These are phyloP conservation scores for Pristionchus japonicus DNA, from an alignment of 2,888 invertebrate species.

Conservation along the genomic window DNA sequence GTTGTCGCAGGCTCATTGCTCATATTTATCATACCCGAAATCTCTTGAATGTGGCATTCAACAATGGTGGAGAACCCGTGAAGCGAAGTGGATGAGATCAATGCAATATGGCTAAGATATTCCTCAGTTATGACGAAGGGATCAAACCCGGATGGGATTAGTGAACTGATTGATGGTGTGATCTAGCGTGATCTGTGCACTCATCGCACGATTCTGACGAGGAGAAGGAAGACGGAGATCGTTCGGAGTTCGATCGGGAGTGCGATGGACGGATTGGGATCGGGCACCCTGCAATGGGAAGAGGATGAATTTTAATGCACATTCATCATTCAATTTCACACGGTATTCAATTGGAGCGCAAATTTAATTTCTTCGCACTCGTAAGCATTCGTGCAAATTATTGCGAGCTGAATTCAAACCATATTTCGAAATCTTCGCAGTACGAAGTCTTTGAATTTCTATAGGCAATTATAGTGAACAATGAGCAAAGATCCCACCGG, in stretches of 20 bases:
- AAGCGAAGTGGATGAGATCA: neutral
- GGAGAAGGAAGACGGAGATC: constrained; percentile 12
- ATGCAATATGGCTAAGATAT: neutral
- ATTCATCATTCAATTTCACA: neutral
- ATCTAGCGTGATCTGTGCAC: constrained; percentile 32
- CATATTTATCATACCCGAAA: neutral
- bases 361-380: too few species aligned
- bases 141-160: constrained; percentile 31
- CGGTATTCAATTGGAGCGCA: too few species aligned
- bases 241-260: neutral
- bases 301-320: neutral
- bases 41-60: neutral
- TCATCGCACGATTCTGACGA: constrained; percentile 39
- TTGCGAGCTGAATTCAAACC: too few species aligned
- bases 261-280: neutral
- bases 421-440: too few species aligned
- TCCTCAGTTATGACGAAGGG: neutral
- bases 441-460: too few species aligned
- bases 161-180: constrained; percentile 38
- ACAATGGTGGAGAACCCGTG: neutral
- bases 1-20: too few species aligned
- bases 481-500: neutral
- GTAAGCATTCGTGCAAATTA: too few species aligned
- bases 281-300: neutral
- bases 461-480: neutral